Evolutionary conservation across 2,888 invertebrate species (phyloP), one percentile per base, ranked within the genome.

Genomic region (Polylopha cassiicola): DNA sequence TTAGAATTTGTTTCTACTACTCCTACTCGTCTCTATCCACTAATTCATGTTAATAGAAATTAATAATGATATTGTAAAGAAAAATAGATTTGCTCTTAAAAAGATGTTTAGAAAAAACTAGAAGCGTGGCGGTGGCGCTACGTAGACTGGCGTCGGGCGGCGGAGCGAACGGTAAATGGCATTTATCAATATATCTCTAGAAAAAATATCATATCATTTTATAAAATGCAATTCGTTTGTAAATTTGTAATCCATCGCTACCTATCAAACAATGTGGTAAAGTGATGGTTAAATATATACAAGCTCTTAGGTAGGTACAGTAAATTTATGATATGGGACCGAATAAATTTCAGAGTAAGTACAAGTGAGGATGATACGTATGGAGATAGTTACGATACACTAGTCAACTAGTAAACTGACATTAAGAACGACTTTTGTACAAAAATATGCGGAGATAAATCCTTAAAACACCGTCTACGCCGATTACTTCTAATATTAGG

Each of bases 251-350:
- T 62, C 54, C 53, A 65, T 51, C 53, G 60, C 54, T 65, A 58
- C 52, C 55, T 53, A 55, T 65, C 63, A 41, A 61, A 64, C 61
- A 65, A 50, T 38, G 48, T 48, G 61, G 58, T 58, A 51, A 57
- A 51, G 58, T 48, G 55, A 55, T 61, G 63, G 63, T 38, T 58
- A 61, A 60, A 54, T 74, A 74, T 68, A 61, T 76, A 75, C 71
- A 79, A 65, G 70, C 65, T 65, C 65, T 71, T 78, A 77, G 58
- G 64, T 78, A 76, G 45, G 39, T 71, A 65, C 39, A 45, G 41
- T 50, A 44, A 61, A 55, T 55, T 59, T 65, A 75, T 82, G 82
- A 82, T 84, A 84, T 84, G 82, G 66, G 65, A 56, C 67, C 51
- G 53, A 74, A 65, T 62, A 51, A 65, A 64, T 53, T 61, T 65